phyloP scores from a whole-genome alignment of 2,888 invertebrate genomes.

The Heteromyza rotundicornis region DNA sequence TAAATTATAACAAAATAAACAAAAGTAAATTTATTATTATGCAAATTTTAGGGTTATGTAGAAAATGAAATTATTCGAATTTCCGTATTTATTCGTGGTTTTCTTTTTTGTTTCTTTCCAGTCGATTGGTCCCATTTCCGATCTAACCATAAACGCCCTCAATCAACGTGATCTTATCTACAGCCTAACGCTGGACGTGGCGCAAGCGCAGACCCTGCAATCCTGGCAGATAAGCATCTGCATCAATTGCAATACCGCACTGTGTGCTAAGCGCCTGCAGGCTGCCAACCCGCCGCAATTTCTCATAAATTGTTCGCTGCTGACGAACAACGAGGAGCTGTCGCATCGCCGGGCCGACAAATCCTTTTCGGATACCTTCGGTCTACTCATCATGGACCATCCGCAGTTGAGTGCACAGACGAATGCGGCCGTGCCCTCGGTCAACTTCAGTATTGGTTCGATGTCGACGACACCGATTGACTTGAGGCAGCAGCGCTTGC shows the following conservation, averaged over 20 bases:
- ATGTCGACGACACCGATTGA: slow-evolving; percentile 30
- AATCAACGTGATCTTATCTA: slow-evolving; percentile 53
- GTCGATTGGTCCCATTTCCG: slow-evolving; percentile 54
- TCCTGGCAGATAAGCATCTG: slow-evolving; percentile 57
- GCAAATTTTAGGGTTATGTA: too few species aligned
- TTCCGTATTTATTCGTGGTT: background rate
- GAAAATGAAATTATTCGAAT: background rate
- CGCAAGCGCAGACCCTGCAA: slow-evolving; percentile 24
- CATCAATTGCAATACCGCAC: slow-evolving; percentile 56
- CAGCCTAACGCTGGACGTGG: slow-evolving; percentile 43
- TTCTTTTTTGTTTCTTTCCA: slow-evolving; percentile 24
- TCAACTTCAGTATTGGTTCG: slow-evolving; percentile 38
- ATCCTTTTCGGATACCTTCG: slow-evolving; percentile 75
- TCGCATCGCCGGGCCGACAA: slow-evolving; percentile 68
- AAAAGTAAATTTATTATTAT: too few species aligned
- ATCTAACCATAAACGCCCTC: slow-evolving; percentile 48
- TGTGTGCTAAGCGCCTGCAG: slow-evolving; percentile 48
- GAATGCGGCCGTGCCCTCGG: slow-evolving; percentile 5
- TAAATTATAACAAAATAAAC: too few species aligned
- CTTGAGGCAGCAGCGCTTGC: slow-evolving; percentile 42
- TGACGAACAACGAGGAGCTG: slow-evolving; percentile 67
- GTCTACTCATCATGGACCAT: slow-evolving; percentile 67
- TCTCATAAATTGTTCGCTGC: slow-evolving; percentile 52
- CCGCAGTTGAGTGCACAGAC: slow-evolving; percentile 25
- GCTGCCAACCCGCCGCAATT: slow-evolving; percentile 36